Evolutionary conservation across 2,888 invertebrate genomes (phyloP), one percentile per base, ranked within the genome.

Genomic region (Glyphotaelius pellucidus): DNA sequence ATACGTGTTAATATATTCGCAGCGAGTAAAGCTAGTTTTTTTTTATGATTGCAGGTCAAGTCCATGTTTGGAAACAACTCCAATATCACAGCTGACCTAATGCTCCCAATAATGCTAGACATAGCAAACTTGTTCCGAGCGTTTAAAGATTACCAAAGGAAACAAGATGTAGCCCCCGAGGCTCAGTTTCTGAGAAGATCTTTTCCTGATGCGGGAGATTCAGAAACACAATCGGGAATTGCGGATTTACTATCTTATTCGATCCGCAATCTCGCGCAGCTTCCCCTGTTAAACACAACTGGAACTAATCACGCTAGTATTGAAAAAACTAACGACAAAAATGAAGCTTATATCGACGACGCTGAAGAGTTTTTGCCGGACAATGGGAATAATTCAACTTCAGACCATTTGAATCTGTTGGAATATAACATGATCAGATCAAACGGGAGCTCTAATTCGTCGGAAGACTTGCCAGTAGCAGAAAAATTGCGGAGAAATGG

Each of bases 41-140:
- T 52, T 80, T 80, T 30, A 67, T 88, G 30, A 85, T 92, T 92
- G 47, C 95, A 97, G 96, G 96, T 97, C 93, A 96, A 96, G 94
- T 96, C 96, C 94, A 96, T 97, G 95, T 96, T 97, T 94, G 96
- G 96, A 93, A 96, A 96, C 94, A 95, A 95, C 94, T 95, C 95
- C 93, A 97, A 97, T 94, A 95, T 96, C 2, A 95, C 95, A 30
- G 95, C 96, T 93, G 96, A 97, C 90, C 95, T 97, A 47, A 96
- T 97, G 95, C 94, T 97, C 91, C 97, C 97, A 15, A 96, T 97
- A 93, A 96, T 97, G 92, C 95, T 96, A 94, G 97, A 97, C 94
- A 96, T 97, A 94, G 97, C 97, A 0, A 97, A 97, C 94, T 95
- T 97, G 92, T 96, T 97, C 90, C 95, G 96, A 91, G 96, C 96